Evolutionary conservation across 1,140 invertebrate species (phyloP).

Genomic region (Yoshiicerus persimilis): DNA sequence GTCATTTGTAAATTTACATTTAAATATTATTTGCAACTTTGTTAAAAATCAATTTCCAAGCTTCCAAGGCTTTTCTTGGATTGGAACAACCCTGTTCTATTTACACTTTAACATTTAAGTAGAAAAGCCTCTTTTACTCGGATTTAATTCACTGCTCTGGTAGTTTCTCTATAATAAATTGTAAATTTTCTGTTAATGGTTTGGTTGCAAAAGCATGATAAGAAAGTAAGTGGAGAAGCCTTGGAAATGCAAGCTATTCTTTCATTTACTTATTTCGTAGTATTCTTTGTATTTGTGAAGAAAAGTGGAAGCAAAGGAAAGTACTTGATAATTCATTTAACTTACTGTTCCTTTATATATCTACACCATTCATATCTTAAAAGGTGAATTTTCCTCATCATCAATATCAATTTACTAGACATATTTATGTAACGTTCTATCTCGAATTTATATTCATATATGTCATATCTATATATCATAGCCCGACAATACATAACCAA

Average conservation of each 20-base stretch:
- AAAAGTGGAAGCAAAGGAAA: not conserved
- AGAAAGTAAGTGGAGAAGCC: not conserved
- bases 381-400: constrained; percentile 3
- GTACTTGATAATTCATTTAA: not conserved
- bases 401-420: constrained; percentile 10
- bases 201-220: not conserved
- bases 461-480: not conserved
- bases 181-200: not conserved
- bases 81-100: not conserved
- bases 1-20: not conserved
- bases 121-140: not conserved
- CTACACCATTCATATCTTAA: not conserved
- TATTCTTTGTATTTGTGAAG: not conserved
- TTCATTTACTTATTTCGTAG: not conserved
- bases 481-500: constrained; percentile 15
- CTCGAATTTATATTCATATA: constrained; percentile 5
- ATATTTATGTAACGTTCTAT: constrained; percentile 3
- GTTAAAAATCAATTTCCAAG: too few species aligned
- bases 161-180: not conserved
- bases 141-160: not conserved
- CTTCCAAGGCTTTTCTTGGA: not conserved
- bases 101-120: not conserved
- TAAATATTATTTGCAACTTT: not conserved
- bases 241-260: not conserved
- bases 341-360: not conserved